Base-by-base conservation (phyloP, 2,113 vertebrate species). In the Microcebus murinus region DNA sequence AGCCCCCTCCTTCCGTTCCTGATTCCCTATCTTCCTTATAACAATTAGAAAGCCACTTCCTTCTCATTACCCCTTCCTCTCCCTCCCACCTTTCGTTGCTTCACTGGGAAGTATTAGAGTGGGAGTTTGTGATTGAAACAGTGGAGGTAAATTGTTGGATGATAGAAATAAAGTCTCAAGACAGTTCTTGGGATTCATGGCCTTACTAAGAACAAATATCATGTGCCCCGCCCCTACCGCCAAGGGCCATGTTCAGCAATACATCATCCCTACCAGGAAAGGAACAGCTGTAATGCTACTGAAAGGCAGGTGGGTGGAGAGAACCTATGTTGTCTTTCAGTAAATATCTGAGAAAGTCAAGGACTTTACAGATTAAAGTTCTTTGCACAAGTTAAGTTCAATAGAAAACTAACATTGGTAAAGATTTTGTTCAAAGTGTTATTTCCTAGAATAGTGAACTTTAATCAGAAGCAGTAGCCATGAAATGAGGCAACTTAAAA, bases 331-430 rank as follows among this genome's bases (percentile, higher is more conserved):
- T 85, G 21, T 92, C 82, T 81, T 96, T 95, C 77, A 91, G 81
- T 45, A 95, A 92, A 85, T 93, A 91, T 36, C 68, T 90, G 70
- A 84, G 90, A 93, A 94, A 57, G 25, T 88, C 34, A 84, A 96
- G 50, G 31, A 94, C 81, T 92, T 95, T 65, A 87, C 21, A 97
- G 93, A 94, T 92, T 83, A 83, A 92, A 95, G 13, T 70, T 90
- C 63, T 96, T 91, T 80, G 65, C 21, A 71, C 13, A 61, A 77
- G 90, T 88, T 84, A 84, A 94, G 45, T 87, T 85, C 61, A 88
- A 34, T 79, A 86, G 82, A 96, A 95, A 93, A 83, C 25, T 55
- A 73, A 92, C 48, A 31, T 79, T 76, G 45, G 63, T 92, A 77
- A 92, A 96, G 45, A 79, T 76, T 94, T 85, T 65, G 8, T 77